Conservation (phyloP, 2,888 invertebrate species). For the Pseudeuparius sepicola region DNA sequence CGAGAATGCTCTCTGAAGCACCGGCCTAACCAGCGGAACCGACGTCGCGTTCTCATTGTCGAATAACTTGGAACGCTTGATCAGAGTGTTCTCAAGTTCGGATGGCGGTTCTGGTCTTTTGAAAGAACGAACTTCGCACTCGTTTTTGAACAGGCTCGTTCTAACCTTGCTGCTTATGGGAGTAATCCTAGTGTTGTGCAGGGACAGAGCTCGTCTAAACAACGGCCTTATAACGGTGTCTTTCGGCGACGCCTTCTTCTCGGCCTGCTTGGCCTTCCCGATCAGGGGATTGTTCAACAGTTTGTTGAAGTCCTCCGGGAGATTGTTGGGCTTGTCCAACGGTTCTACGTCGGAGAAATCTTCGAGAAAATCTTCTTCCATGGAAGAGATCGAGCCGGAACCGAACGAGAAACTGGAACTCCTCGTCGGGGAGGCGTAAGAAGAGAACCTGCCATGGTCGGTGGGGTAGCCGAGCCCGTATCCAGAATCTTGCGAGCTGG, state of each 20-base stretch:
- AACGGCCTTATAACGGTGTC: constrained; percentile 34
- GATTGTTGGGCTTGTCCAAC: constrained; percentile 37
- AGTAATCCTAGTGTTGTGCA: constrained; percentile 34
- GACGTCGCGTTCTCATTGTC: constrained; percentile 23
- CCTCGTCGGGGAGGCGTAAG: constrained; percentile 31
- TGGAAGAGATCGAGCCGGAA: constrained; percentile 47
- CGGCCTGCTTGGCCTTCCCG: constrained; percentile 21
- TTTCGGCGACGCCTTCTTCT: constrained; percentile 38
- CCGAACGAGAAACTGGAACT: constrained; percentile 37
- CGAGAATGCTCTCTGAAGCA: constrained; percentile 42
- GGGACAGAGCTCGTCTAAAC: constrained; percentile 42
- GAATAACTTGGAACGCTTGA: constrained; percentile 36
- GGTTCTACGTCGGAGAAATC: constrained; percentile 52
- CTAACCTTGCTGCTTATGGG: constrained; percentile 39
- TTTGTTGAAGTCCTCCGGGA: constrained; percentile 49
- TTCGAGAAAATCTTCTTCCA: constrained; percentile 57
- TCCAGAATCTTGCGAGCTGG: constrained; percentile 51
- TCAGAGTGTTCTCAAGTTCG: constrained; percentile 34
- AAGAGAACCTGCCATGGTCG: constrained; percentile 28
- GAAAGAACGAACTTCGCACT: constrained; percentile 36
- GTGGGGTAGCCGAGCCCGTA: constrained; percentile 40
- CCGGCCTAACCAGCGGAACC: constrained; percentile 23
- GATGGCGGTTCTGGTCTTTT: constrained; percentile 60
- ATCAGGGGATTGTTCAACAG: constrained; percentile 46
- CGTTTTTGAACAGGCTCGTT: constrained; percentile 40